A percentile compares a stretch with the other conserved stretches of the same genome.
These are phyloP conservation scores for Amia ocellicauda DNA, from an alignment of 2,113 vertebrate genomes.

Conservation along the genomic window DNA sequence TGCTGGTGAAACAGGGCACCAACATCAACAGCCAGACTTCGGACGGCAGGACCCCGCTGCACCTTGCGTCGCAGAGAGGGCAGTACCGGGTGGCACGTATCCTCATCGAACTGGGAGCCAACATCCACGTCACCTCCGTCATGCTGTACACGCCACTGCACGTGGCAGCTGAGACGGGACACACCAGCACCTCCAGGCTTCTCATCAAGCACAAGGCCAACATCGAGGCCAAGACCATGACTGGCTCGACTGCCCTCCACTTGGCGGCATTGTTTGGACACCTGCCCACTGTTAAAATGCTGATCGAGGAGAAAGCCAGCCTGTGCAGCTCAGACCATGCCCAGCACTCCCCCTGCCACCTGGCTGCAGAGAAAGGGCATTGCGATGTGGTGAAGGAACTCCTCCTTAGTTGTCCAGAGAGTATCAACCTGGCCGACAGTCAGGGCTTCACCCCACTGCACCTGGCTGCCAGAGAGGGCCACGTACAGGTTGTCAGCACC, in stretches of 20 bases:
- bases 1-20: constrained; percentile 84
- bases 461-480: constrained; percentile 68
- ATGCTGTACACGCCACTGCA: constrained; percentile 77
- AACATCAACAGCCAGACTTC: constrained; percentile 75
- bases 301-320: constrained; percentile 76
- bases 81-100: constrained; percentile 91
- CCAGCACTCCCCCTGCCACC: constrained; percentile 70
- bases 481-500: constrained; percentile 63
- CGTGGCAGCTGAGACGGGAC: constrained; percentile 85
- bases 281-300: constrained; percentile 77
- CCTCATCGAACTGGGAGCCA: constrained; percentile 78
- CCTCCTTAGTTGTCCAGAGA: constrained; percentile 60
- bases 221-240: constrained; percentile 59
- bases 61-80: constrained; percentile 87
- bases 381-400: constrained; percentile 76
- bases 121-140: constrained; percentile 57
- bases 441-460: constrained; percentile 73
- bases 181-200: constrained; percentile 89
- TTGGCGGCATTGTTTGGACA: constrained; percentile 77
- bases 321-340: constrained; percentile 48
- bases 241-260: constrained; percentile 81
- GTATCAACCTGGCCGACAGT: constrained; percentile 52
- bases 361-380: constrained; percentile 78
- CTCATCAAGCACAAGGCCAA: constrained; percentile 78
- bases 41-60: constrained; percentile 84